Evolutionary conservation across 2,113 vertebrate genomes (phyloP).

Genomic region (Potamarius usumacintae): DNA sequence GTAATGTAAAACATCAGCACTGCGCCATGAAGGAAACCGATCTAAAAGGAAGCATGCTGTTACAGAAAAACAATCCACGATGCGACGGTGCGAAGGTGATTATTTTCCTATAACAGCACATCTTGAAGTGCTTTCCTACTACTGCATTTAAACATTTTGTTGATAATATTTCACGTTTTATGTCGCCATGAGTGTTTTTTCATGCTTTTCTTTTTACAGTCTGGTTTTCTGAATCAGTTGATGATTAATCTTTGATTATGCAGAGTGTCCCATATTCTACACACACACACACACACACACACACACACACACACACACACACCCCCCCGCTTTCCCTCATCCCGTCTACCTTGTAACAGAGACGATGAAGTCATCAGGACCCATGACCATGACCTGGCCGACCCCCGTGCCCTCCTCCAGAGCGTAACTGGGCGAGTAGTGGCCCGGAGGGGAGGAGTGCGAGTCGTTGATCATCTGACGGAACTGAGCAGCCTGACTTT

Average conservation of each 20-base stretch:
- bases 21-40: too few relatives aligned
- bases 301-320: too few relatives aligned
- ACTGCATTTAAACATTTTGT: too few relatives aligned
- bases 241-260: background rate
- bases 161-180: too few relatives aligned
- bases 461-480: conserved; percentile 87
- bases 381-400: conserved; percentile 93
- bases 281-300: too few relatives aligned
- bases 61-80: background rate
- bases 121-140: background rate
- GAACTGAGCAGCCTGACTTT: conserved; percentile 79
- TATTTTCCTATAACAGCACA: background rate
- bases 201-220: too few relatives aligned
- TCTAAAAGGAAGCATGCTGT: background rate
- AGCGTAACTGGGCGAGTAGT: conserved; percentile 70
- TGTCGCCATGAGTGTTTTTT: too few relatives aligned
- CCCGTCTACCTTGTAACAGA: conserved; percentile 84
- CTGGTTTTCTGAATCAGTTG: background rate
- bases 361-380: conserved; percentile 93
- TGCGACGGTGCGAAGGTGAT: background rate
- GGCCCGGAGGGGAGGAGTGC: conserved; percentile 72
- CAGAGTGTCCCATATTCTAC: too few relatives aligned
- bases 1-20: background rate
- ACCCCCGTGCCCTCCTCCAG: conserved; percentile 73
- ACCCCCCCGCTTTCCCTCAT: background rate